Base-by-base conservation (phyloP, 2,888 invertebrate genomes). In the Zygogramma bicolorata region DNA sequence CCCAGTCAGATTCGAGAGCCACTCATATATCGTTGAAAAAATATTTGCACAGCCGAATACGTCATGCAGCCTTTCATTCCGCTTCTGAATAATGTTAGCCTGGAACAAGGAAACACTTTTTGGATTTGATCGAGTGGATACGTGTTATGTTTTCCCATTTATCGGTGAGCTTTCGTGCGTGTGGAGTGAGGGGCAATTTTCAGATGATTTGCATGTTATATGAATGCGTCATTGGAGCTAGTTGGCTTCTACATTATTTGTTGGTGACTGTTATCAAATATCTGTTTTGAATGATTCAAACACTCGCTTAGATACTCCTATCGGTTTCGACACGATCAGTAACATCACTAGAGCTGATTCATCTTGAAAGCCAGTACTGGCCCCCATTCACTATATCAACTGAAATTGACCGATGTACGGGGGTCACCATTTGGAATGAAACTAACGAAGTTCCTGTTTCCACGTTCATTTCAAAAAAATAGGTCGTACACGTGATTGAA, bases 51-150 rank as follows among this genome's bases (percentile, higher is more conserved):
- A 31, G 42, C 61, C 62, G 61, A 60, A 58, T 27, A 15, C 8
- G 27, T 53, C 53, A 53, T 22, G 27, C 53, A 53, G 15, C 53
- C 53, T 53, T 53, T 53, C 27, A 53, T 53, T 40, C 38, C 66
- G 7, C 27, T 40, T 20, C 29, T 42, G 15, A 58, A 38, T 40
- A 40, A 29, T 58, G 58, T 66, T 40, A 34, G 18, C 38, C 68
- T 18, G 38, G 58, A 69, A 69, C 63, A 69, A 63, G 62, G 58
- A 69, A 69, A 69, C 40, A 63, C 68, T 69, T 63, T 69, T 58
- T 58, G 20, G 15, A 57, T 61, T 22, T 63, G 63, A 69, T 63
- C 57, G 68, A 63, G 68, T 58, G 68, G 57, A 63, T 38, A 68
- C 53, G 27, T 25, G 53, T 53, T 22, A 53, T 53, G 40, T 66